These are phyloP conservation scores for Sitta carolinensis DNA, from an alignment of 2,797 vertebrate genomes.

Conservation along the genomic window DNA sequence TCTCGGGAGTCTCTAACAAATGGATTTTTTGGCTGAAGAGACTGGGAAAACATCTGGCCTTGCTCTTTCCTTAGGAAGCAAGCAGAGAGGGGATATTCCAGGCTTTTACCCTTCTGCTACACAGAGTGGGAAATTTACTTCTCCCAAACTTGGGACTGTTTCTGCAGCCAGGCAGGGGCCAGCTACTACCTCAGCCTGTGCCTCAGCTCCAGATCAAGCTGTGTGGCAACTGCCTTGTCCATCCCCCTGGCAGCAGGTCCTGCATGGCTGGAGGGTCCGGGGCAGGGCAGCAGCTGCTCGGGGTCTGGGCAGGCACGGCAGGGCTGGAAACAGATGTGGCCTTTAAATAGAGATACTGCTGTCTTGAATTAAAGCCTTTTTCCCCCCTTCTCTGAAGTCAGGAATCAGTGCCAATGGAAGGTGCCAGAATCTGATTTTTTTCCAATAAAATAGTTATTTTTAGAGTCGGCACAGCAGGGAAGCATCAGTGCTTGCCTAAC, in stretches of 20 bases:
- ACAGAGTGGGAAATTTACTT: background rate
- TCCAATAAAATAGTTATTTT: background rate
- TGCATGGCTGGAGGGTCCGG: background rate
- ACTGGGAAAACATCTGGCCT: background rate
- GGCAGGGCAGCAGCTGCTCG: background rate
- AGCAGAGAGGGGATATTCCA: background rate
- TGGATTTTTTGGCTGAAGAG: background rate
- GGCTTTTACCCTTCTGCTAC: background rate
- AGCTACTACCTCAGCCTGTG: background rate
- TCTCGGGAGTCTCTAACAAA: background rate
- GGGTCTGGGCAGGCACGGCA: background rate
- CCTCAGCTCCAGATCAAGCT: background rate
- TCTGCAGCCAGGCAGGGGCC: background rate
- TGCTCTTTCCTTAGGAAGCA: background rate
- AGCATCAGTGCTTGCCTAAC: background rate
- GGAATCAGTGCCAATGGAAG: rapidly evolving
- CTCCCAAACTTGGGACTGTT: background rate
- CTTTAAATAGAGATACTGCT: background rate
- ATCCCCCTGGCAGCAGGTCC: background rate
- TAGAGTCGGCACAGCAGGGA: background rate
- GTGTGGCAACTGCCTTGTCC: background rate
- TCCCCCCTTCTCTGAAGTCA: background rate
- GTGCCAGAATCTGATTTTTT: background rate
- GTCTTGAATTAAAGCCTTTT: background rate
- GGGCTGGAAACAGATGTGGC: background rate